Evolutionary conservation across 1,140 invertebrate species (phyloP), one percentile per base, ranked within the genome.

Genomic region (Tachypleus tridentatus): DNA sequence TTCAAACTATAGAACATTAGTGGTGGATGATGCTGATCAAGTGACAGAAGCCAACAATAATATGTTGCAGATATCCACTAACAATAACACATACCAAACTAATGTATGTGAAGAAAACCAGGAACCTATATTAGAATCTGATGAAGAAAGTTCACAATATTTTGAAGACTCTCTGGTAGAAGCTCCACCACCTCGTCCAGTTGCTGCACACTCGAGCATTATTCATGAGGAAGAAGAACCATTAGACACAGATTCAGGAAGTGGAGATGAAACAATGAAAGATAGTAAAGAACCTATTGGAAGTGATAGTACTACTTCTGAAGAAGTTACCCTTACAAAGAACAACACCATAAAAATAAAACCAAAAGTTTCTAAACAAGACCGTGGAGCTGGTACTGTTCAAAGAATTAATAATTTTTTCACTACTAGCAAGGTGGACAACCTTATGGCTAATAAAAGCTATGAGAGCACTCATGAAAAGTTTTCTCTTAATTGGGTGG

Each of bases 211-310:
- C 56, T 58, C 72, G 1, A 70, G 65, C 54, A 70, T 70, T n/a
- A 73, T 73, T 49, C 67, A 70, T 61, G 72, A 73, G 63, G 72
- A 70, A 56, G 71, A 72, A 56, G 71, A 71, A 67, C 62, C 54
- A 29, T 51, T 51, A 9, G 11, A 50, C 11, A 64, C 65, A 4
- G 65, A 69, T 52, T 64, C 67, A 29, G 71, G 68, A 9, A 69
- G 64, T 61, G 66, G 67, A 48, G 71, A 72, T 64, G 70, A 70
- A 65, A 63, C 69, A 7, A 70, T 71, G 67, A 62, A 64, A 56
- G 68, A 69, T 53, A 69, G 62, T 52, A 67, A 64, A 49, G 65
- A 70, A 56, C 66, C 63, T 56, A 64, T 67, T 47, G 63, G 63
- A 8, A 71, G 71, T 61, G 72, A 73, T 58, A 74, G 66, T 59